Base-by-base conservation (phyloP, 2,797 vertebrate genomes). In the Oreortyx pictus region DNA sequence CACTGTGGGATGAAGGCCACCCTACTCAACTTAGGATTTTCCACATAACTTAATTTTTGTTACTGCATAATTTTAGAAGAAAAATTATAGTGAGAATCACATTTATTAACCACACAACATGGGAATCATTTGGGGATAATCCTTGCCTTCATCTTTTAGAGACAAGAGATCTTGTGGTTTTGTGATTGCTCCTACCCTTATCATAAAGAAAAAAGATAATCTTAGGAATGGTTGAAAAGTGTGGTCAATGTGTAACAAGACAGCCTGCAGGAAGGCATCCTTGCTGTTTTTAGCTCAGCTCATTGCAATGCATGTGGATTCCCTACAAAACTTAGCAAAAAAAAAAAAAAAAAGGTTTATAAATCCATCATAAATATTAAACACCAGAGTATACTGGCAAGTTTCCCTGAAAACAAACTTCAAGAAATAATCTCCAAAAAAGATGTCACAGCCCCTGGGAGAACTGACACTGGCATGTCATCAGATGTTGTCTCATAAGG, bases 391-490 rank as follows among this genome's bases (percentile, higher is more conserved):
- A 49, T 5, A 70, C 23, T 89, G 89, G 66, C 88, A 85, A 93
- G 56, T 82, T 96, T 90, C 88, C 94, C 84, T 80, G 91, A 95
- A 96, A 96, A 82, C 60, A 77, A 94, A 95, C 89, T 92, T 91
- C 56, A 92, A 90, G 96, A 95, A 76, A 77, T 76, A 81, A 91
- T 90, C 73, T 84, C 52, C 20, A 41, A 90, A 91, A 92, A 82
- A 68, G 83, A 93, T 65, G 84, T 62, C 72, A 92, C 22, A 76
- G 76, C 92, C 37, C 25, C 35, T 88, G 79, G 82, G 93, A 96
- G 56, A 65, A 71, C 31, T 82, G 88, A 93, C 88, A 66, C 60
- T 71, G 61, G 25, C 57, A 67, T 80, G 87, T 90, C 92, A 94
- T 93, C 82, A 92, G 82, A 95, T 95, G 75, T 81, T 88, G 85